Base-by-base conservation (phyloP, 2,113 vertebrate species). In the Poecilia latipinna region DNA sequence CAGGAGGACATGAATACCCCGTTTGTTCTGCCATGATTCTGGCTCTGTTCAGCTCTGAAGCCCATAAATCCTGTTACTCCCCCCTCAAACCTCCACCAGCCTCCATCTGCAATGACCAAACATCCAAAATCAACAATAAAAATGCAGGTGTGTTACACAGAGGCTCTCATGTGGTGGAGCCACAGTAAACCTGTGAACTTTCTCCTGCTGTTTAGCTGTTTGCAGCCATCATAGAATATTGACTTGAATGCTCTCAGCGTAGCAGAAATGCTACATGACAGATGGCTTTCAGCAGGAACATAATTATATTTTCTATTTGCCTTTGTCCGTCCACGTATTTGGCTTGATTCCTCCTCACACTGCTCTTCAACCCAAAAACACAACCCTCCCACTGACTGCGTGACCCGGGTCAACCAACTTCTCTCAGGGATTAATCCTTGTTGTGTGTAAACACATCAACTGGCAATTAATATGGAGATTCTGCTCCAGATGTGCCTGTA, bases 401-500 rank as follows among this genome's bases (percentile, higher is more conserved):
- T 74, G 84, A 92, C 90, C 82, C 42, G 17, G 82, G 89, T 86
- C 87, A 76, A 71, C 65, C 79, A 12, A 61, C 84, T 83, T 80
- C 84, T 83, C 85, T 73, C 86, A 70, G 82, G 86, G 86, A 80
- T 85, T 87, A 82, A 88, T 89, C 87, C 72, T 71, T 3, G 85
- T 84, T 77, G 83, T 79, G 85, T 88, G 88, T 91, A 89, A 91
- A 85, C 89, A 90, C 85, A 90, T 92, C 88, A 91, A 89, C 80
- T 63, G 82, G 79, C 86, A 83, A 88, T 92, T 92, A 91, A 92
- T 91, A 91, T 91, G 88, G 88, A 86, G 90, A 90, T 90, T 82
- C 60, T 37, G 82, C 82, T 90, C 90, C 92, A 93, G 92, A 93
- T 93, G 89, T 89, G 89, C 85, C 85, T 82, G 87, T 93, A 89